Conservation (phyloP, 2,113 vertebrate species). For the Sardina pilchardus region DNA sequence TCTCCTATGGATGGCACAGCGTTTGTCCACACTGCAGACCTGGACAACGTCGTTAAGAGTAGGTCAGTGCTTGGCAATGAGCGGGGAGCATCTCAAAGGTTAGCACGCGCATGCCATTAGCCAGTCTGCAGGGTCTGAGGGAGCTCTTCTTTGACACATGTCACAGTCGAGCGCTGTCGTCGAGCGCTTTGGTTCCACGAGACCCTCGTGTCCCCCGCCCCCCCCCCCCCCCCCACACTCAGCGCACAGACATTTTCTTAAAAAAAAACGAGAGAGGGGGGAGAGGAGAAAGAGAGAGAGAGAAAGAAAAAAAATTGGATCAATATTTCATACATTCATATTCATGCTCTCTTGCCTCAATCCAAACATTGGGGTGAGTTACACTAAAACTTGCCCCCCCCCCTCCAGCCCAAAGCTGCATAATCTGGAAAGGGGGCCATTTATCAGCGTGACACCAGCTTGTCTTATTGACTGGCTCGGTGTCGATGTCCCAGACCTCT, state of each 20-base stretch:
- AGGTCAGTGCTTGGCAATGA: constrained; percentile 79
- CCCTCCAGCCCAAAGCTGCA: constrained; percentile 27
- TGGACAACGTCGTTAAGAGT: constrained; percentile 69
- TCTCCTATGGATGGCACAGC: constrained; percentile 54
- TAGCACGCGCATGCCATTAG: constrained; percentile 75
- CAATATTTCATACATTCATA: constrained; percentile 71
- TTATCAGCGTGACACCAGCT: constrained; percentile 45
- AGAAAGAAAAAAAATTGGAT: constrained; percentile 50
- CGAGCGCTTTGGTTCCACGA: constrained; percentile 59
- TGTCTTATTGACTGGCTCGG: constrained; percentile 44
- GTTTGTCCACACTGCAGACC: constrained; percentile 70
- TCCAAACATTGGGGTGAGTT: constrained; percentile 26
- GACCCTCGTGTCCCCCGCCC: constrained; percentile 25
- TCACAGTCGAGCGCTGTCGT: constrained; percentile 48
- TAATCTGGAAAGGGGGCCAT: constrained; percentile 40
- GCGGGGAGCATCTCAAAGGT: constrained; percentile 75
- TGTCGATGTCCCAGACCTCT: constrained; percentile 23
- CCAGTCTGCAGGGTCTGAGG: constrained; percentile 4
- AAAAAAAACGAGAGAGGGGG: not conserved
- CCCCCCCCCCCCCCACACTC: too few species aligned
- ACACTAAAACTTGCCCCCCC: not conserved
- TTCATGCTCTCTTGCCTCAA: constrained; percentile 60
- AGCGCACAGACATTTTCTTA: not conserved
- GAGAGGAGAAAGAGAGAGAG: not conserved
- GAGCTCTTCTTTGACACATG: constrained; percentile 54